Evolutionary conservation across 2,888 invertebrate species (phyloP).

Genomic region (Orthonychiurus folsomi): DNA sequence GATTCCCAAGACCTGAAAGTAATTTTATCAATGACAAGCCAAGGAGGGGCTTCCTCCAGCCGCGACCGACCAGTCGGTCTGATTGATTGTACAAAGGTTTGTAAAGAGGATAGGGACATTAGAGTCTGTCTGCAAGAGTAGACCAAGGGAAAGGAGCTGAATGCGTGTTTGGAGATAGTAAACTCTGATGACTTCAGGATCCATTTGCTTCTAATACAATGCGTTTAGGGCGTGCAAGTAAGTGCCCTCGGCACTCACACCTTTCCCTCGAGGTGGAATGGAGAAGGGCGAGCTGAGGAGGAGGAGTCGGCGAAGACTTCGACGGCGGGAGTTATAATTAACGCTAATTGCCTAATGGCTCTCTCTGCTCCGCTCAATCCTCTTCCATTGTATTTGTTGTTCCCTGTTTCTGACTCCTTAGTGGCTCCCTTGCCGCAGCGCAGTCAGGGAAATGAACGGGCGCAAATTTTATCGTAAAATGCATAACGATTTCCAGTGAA

Average conservation of each 20-base stretch:
- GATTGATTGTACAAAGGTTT: neutral
- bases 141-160: neutral
- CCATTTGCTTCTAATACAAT: neutral
- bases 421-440: too few relatives aligned
- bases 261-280: neutral
- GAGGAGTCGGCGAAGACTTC: neutral
- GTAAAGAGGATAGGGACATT: neutral
- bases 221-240: neutral
- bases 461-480: neutral
- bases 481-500: neutral
- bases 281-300: slow-evolving; percentile 3
- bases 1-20: neutral
- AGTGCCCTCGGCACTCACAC: neutral
- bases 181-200: slow-evolving; percentile 23
- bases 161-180: slow-evolving; percentile 33
- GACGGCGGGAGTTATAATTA: slow-evolving; percentile 31
- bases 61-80: neutral
- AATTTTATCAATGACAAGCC: neutral
- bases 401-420: slow-evolving; percentile 3
- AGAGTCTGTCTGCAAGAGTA: neutral
- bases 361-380: slow-evolving; percentile 9
- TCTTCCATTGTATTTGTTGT: slow-evolving; percentile 8
- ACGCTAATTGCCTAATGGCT: slow-evolving; percentile 38
- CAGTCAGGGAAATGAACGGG: too few relatives aligned
- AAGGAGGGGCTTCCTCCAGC: neutral